Base-by-base conservation (phyloP, 2,113 vertebrate species). In the Tauraco erythrolophus region DNA sequence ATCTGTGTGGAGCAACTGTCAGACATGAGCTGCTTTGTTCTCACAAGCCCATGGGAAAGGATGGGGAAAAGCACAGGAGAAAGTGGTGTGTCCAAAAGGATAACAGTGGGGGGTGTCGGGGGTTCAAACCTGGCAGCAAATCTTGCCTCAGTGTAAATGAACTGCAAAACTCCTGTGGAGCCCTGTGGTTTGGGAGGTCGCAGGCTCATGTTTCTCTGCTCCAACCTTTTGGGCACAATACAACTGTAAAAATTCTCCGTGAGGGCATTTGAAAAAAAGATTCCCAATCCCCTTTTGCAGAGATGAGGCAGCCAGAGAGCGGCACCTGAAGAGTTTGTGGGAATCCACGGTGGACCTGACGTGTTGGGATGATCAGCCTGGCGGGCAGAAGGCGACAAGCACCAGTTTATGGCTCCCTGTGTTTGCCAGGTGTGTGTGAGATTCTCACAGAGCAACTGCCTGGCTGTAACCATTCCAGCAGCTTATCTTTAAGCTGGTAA, bases 271-370 rank as follows among this genome's bases (percentile, higher is more conserved):
- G 46, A 43, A 84, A 72, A 84, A 33, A 72, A 33, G 9, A n/a
- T n/a, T 17, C 37, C 37, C 19, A 21, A 43, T 70, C 64, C 24
- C 27, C 41, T 91, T 56, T 81, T 76, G 41, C 30, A 81, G 71
- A 7, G 11, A 61, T 41, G 58, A 46, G 33, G n/a, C 46, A 94
- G 68, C 37, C 76, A 58, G 76, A 58, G 41, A 54, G 56, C 3
- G 27, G 64, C 60, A 84, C 43, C 46, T 68, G 60, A 84, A 54
- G 28, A 58, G 22, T 54, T 24, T 62, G 23, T 48, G 43, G 58
- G 65, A 57, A 27, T 14, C 25, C 56, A 77, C 0, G 0, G 27
- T 10, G 68, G 60, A 54, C 31, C 13, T 0, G 0, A 31, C 41
- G 17, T 30, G 57, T 60, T 25, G 46, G 66, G 23, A 31, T 46